Percentiles rank a stretch among this genome's conserved stretches.
Evolutionary conservation across 2,797 vertebrate species (phyloP).

Genomic region (Cheracebus regulus): DNA sequence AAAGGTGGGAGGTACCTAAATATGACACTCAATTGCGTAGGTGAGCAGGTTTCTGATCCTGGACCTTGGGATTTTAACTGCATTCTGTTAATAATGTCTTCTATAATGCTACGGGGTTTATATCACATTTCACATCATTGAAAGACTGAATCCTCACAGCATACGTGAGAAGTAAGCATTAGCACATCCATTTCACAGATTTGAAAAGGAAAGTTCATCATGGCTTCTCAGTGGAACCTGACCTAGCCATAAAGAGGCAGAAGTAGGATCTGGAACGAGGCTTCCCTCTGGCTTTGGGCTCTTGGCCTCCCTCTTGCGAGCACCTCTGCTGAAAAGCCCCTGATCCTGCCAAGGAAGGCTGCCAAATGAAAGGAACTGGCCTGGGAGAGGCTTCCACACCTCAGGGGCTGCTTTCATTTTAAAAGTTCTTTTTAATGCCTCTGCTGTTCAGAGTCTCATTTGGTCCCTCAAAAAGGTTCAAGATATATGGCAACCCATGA

Average conservation of each 20-base stretch:
- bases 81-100: constrained; percentile 32
- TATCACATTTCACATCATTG: neutral
- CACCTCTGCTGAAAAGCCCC: neutral
- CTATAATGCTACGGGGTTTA: neutral
- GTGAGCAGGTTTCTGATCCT: constrained; percentile 81
- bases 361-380: constrained; percentile 60
- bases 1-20: constrained; percentile 79
- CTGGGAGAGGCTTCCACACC: constrained; percentile 64
- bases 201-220: neutral
- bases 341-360: neutral
- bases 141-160: neutral
- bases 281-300: neutral
- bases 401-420: constrained; percentile 75
- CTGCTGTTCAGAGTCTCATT: constrained; percentile 74
- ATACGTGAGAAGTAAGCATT: neutral
- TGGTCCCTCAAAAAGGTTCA: constrained; percentile 71
- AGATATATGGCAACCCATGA: constrained; percentile 81
- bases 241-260: neutral
- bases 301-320: neutral
- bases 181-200: neutral
- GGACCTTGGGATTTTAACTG: constrained; percentile 78
- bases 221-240: neutral
- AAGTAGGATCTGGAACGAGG: neutral
- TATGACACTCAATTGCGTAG: constrained; percentile 78
- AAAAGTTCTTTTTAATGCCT: constrained; percentile 81